These are phyloP conservation scores for Heliothis subflexa DNA, from an alignment of 1,140 invertebrate genomes.

Conservation along the genomic window DNA sequence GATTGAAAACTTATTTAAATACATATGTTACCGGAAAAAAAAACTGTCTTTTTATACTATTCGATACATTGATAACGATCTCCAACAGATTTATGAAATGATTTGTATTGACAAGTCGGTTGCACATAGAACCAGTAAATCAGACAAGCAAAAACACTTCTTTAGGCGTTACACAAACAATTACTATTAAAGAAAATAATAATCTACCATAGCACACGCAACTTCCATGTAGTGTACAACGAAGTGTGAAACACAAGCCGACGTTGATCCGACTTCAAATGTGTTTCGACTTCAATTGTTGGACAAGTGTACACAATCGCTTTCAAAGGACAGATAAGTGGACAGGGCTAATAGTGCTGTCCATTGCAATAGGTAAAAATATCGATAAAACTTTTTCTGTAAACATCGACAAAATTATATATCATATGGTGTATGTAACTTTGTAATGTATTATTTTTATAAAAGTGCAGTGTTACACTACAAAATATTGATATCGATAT, in stretches of 20 bases:
- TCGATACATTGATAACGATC: neutral
- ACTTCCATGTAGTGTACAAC: conserved; percentile 9
- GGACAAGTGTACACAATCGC: conserved; percentile 40
- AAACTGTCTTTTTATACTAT: neutral
- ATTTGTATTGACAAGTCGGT: neutral
- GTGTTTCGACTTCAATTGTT: neutral
- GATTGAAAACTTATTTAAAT: no score
- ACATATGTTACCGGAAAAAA: no score
- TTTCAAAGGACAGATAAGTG: conserved; percentile 47
- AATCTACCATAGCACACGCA: conserved; percentile 3
- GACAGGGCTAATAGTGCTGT: conserved; percentile 29
- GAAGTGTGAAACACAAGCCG: conserved; percentile 18
- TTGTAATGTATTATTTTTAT: no score
- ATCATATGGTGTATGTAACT: no score
- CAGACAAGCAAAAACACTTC: neutral
- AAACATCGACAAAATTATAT: no score
- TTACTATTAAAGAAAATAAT: neutral
- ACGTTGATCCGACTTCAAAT: conserved; percentile 22
- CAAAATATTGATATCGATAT: no score
- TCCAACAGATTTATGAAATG: neutral
- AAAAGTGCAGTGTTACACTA: no score
- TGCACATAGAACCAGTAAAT: neutral
- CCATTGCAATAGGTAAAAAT: neutral
- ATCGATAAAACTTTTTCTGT: no score
- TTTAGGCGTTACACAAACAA: neutral